These are phyloP conservation scores for Schizotus pectinicornis DNA, from an alignment of 2,888 invertebrate species.

Conservation along the genomic window DNA sequence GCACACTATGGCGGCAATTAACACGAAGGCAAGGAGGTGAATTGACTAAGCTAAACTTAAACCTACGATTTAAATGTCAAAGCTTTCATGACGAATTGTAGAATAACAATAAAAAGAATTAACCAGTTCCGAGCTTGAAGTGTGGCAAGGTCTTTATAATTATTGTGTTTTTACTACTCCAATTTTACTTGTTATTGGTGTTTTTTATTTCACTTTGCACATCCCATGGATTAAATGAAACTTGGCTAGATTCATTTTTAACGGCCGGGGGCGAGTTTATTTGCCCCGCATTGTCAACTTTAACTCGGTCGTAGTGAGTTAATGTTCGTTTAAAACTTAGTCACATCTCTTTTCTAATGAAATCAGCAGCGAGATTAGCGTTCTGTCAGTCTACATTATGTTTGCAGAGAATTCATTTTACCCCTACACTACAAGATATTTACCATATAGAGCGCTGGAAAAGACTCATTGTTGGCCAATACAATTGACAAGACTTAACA, in stretches of 20 bases:
- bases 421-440: slow-evolving; percentile 19
- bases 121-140: neutral
- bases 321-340: slow-evolving; percentile 5
- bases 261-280: neutral
- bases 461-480: slow-evolving; percentile 18
- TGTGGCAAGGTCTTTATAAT: too few relatives aligned
- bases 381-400: slow-evolving; percentile 19
- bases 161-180: too few relatives aligned
- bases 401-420: slow-evolving; percentile 11
- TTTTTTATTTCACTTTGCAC: neutral
- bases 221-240: neutral
- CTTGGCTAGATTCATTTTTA: neutral
- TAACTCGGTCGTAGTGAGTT: neutral
- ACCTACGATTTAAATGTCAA: neutral
- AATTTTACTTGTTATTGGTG: neutral
- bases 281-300: slow-evolving; percentile 1
- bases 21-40: too few relatives aligned
- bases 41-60: too few relatives aligned
- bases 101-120: neutral
- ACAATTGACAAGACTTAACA: too few relatives aligned
- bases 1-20: too few relatives aligned
- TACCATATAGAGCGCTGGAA: slow-evolving; percentile 9
- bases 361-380: slow-evolving; percentile 18
- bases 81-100: neutral
- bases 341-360: slow-evolving; percentile 10